Percentiles rank a stretch among this genome's conserved stretches.
Evolutionary conservation across 1,140 invertebrate species (phyloP).

Genomic region (Augochlora pura): DNA sequence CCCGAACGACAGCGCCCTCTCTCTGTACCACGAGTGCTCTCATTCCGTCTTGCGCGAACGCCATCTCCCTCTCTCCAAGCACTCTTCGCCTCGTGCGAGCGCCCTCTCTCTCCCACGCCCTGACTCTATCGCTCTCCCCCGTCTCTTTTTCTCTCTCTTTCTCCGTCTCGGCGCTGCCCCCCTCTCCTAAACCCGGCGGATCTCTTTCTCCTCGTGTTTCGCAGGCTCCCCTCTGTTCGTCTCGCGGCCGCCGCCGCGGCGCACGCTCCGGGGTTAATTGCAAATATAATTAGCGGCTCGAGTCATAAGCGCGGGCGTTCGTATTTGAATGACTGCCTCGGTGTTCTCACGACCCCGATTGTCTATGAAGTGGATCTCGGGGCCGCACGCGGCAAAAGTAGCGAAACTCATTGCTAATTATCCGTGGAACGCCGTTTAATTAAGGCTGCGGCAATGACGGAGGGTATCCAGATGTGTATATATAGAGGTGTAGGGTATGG

Average conservation of each 20-base stretch:
- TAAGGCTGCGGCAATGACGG: slow-evolving; percentile 59
- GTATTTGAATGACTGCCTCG: slow-evolving; percentile 69
- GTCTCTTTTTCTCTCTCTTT: too few relatives aligned
- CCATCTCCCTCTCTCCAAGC: too few relatives aligned
- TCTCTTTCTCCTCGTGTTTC: slow-evolving; percentile 28
- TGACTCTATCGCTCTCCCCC: too few relatives aligned
- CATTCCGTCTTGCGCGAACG: too few relatives aligned
- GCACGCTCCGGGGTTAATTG: slow-evolving; percentile 64
- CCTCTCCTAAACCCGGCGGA: not conserved
- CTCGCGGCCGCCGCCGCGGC: slow-evolving; percentile 16
- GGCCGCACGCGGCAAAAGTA: slow-evolving; percentile 68
- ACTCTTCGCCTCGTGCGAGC: too few relatives aligned
- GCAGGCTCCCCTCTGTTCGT: slow-evolving; percentile 3
- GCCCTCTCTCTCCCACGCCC: too few relatives aligned
- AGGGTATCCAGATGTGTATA: slow-evolving; percentile 52
- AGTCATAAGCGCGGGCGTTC: slow-evolving; percentile 69
- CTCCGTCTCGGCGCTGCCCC: slow-evolving; percentile 5
- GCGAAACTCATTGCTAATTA: slow-evolving; percentile 73
- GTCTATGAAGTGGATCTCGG: slow-evolving; percentile 71
- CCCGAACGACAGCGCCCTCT: too few relatives aligned
- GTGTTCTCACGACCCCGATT: slow-evolving; percentile 73
- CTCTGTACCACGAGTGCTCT: too few relatives aligned
- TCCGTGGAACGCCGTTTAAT: slow-evolving; percentile 72
- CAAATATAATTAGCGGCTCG: slow-evolving; percentile 73
- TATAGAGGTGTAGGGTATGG: slow-evolving; percentile 41